These are phyloP conservation scores for Drosophila vallismaia DNA, from an alignment of 2,888 invertebrate genomes.

Conservation along the genomic window DNA sequence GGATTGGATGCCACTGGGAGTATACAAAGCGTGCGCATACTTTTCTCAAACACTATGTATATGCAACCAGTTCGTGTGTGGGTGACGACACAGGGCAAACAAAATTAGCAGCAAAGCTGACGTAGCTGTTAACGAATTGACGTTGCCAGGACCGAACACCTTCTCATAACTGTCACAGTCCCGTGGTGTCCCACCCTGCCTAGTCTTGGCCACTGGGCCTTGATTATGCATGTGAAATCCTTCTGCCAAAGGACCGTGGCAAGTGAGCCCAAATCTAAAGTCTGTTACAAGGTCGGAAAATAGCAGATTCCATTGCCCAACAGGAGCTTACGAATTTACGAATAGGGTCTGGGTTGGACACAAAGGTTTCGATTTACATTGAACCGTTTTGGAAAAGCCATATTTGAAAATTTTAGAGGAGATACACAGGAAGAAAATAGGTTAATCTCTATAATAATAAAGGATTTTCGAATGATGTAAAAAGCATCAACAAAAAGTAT, in stretches of 20 bases:
- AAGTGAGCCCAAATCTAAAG: conserved; percentile 41
- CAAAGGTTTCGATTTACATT: conserved; percentile 40
- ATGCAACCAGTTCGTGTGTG: conserved; percentile 7
- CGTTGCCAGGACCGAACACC: conserved; percentile 40
- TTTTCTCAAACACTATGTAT: conserved; percentile 57
- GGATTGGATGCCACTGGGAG: conserved; percentile 16
- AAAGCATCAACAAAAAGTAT: no score
- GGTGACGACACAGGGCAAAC: conserved; percentile 61
- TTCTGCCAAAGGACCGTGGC: conserved; percentile 2
- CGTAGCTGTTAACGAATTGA: conserved; percentile 70
- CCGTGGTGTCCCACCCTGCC: neutral
- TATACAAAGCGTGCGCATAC: conserved; percentile 58
- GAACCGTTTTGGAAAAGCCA: conserved; percentile 20
- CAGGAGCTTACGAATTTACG: conserved; percentile 28
- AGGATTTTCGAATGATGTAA: no score
- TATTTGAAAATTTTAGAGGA: conserved; percentile 8
- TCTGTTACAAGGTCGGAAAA: conserved; percentile 38
- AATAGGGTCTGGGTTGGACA: conserved; percentile 18
- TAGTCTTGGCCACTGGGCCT: conserved; percentile 17
- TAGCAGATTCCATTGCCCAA: conserved; percentile 20
- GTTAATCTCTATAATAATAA: neutral
- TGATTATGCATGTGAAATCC: conserved; percentile 52
- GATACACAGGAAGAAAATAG: neutral
- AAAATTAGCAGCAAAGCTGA: conserved; percentile 73
- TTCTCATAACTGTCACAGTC: conserved; percentile 36